Evolutionary conservation across 2,888 invertebrate species (phyloP), one percentile per base, ranked within the genome.

Genomic region (Pinctada fucata): DNA sequence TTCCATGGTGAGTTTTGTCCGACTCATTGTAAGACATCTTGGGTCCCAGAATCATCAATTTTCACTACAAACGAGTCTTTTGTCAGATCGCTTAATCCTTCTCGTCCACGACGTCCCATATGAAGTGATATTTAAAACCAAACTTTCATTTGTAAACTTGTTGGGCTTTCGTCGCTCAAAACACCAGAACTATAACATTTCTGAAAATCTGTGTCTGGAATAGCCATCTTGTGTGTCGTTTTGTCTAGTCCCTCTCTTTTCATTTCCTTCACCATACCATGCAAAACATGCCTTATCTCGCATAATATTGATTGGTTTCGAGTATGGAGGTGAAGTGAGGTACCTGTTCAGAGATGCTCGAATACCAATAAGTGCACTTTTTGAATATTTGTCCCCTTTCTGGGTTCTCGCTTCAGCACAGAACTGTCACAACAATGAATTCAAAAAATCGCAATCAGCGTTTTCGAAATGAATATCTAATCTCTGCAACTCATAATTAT

Each of bases 1-100:
- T 45, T 13, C 79, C 75, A 64, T 73, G 75, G 52, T 82, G 79
- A 13, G 67, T 79, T 68, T 72, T 82, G 16, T 82, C 78, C 3
- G 16, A 5, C 10, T 83, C 81, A 47, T 81, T 81, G 52, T 58
- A 76, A 16, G 69, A 48, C 78, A 75, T 77, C 64, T 65, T 70
- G 50, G 16, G 31, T 50, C 50, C 58, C n/a, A 6, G 50, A n/a
- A 13, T 75, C 75, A 13, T 69, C 68, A n/a, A 69, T 49, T 10
- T 45, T 16, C 52, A 69, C 6, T 3, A 52, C n/a, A 47, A 50
- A 48, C 78, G 70, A 31, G 6, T 75, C 5, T 48, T 16, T 2
- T 31, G 50, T 16, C 31, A 64, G 48, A 79, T 64, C 8, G 69
- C 69, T 31, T 71, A 68, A 70, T 58, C 74, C 78, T 13, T 58